Conservation (phyloP, 2,113 vertebrate genomes). For the Suricata suricatta region DNA sequence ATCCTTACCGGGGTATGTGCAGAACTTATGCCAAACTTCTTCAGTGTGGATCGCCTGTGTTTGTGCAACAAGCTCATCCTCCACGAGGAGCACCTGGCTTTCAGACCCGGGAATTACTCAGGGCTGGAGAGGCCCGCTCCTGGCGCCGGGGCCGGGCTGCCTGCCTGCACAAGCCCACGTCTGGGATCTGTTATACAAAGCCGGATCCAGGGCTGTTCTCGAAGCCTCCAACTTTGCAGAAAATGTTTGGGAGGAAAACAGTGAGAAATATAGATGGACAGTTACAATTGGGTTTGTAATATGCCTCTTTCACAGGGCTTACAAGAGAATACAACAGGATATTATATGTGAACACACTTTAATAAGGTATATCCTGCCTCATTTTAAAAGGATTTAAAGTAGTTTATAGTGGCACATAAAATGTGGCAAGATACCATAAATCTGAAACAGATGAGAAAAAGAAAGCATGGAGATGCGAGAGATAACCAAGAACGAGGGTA, state of each 20-base stretch:
- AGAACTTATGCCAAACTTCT: constrained; percentile 69
- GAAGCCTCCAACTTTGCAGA: constrained; percentile 39
- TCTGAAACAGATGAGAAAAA: neutral
- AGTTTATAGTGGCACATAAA: neutral
- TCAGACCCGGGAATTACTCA: constrained; percentile 75
- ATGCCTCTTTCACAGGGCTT: neutral
- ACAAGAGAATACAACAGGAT: constrained; percentile 40
- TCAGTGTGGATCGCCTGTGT: constrained; percentile 65
- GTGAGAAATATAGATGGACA: neutral
- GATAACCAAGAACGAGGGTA: neutral
- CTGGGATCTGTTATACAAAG: constrained; percentile 63
- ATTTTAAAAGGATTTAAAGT: constrained; percentile 1
- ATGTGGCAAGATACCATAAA: neutral
- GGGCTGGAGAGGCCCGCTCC: constrained; percentile 56
- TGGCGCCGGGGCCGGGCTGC: constrained; percentile 52
- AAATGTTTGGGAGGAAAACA: neutral
- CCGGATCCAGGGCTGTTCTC: constrained; percentile 16
- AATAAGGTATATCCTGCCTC: constrained; percentile 21
- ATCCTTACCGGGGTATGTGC: constrained; percentile 55
- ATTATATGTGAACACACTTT: constrained; percentile 16
- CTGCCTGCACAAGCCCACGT: constrained; percentile 56
- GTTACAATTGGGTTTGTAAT: neutral
- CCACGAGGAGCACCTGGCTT: constrained; percentile 75
- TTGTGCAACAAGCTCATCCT: constrained; percentile 78
- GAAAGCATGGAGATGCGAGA: neutral